Conservation (phyloP, 2,113 vertebrate species). For the Python bivittatus region DNA sequence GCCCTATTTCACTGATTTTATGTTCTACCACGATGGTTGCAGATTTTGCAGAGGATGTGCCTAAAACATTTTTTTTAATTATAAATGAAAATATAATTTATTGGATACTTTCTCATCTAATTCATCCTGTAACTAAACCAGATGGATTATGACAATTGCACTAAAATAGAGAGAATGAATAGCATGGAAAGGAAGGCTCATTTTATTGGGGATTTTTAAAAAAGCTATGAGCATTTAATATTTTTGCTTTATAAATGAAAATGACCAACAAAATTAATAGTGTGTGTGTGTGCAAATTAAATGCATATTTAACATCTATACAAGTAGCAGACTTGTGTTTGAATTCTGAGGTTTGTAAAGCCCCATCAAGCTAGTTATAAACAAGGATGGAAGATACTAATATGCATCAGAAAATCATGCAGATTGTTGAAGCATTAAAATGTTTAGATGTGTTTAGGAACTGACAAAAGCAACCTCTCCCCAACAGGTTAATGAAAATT, state of each 20-base stretch:
- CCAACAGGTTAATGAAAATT: too few relatives aligned
- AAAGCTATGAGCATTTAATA: not conserved
- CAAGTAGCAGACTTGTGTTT: too few relatives aligned
- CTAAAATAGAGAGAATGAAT: slow-evolving; percentile 33
- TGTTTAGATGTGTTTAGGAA: too few relatives aligned
- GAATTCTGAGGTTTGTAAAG: too few relatives aligned
- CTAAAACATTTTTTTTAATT: not conserved
- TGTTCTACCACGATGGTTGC: slow-evolving; percentile 9
- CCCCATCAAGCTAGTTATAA: too few relatives aligned
- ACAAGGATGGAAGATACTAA: too few relatives aligned
- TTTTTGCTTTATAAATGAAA: too few relatives aligned
- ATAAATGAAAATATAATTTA: slow-evolving; percentile 37
- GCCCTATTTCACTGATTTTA: too few relatives aligned
- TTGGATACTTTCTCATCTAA: slow-evolving; percentile 29
- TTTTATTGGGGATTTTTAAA: slow-evolving; percentile 4
- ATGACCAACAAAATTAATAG: too few relatives aligned
- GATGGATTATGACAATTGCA: slow-evolving; percentile 48
- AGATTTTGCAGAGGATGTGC: not conserved
- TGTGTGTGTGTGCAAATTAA: not conserved
- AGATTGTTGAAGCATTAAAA: too few relatives aligned
- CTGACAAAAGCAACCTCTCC: too few relatives aligned
- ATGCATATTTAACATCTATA: not conserved
- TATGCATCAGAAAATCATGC: too few relatives aligned
- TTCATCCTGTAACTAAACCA: slow-evolving; percentile 49
- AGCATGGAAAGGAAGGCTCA: not conserved